phyloP scores from a whole-genome alignment of 1,140 invertebrate species.

The Tetramorium alpestre region DNA sequence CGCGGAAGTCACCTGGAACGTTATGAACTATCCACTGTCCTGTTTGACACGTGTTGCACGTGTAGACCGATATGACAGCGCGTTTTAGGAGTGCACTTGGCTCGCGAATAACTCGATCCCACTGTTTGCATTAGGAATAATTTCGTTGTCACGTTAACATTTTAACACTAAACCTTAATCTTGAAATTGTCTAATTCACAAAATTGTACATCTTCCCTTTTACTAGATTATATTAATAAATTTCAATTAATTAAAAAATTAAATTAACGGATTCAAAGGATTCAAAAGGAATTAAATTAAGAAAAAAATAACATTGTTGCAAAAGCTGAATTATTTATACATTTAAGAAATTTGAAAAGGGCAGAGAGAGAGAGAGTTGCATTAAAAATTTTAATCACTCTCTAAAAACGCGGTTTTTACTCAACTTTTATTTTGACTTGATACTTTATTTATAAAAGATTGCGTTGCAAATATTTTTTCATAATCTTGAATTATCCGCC shows the following conservation, averaged over 20 bases:
- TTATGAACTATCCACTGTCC: conserved; percentile 40
- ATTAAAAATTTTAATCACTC: not conserved
- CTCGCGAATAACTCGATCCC: not conserved
- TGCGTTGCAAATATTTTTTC: not conserved
- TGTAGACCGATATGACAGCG: conserved; percentile 1
- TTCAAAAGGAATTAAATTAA: not conserved
- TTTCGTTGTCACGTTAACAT: not conserved
- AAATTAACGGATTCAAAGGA: not conserved
- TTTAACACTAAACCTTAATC: not conserved
- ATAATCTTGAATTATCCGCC: not conserved
- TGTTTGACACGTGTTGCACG: conserved; percentile 54
- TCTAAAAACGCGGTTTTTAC: not conserved
- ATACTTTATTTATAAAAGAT: not conserved
- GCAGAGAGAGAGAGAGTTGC: not conserved
- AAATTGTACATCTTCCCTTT: not conserved
- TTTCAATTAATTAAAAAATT: not conserved
- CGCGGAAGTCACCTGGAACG: conserved; percentile 65
- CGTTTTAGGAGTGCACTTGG: conserved; percentile 12
- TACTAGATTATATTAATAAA: not conserved
- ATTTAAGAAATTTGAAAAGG: not conserved
- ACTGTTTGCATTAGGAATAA: not conserved
- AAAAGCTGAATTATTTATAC: not conserved
- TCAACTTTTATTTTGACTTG: not conserved
- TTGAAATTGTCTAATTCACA: not conserved
- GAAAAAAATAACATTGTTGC: not conserved